Base-by-base conservation (phyloP, 1,140 invertebrate species). In the Drosophila oshimai region DNA sequence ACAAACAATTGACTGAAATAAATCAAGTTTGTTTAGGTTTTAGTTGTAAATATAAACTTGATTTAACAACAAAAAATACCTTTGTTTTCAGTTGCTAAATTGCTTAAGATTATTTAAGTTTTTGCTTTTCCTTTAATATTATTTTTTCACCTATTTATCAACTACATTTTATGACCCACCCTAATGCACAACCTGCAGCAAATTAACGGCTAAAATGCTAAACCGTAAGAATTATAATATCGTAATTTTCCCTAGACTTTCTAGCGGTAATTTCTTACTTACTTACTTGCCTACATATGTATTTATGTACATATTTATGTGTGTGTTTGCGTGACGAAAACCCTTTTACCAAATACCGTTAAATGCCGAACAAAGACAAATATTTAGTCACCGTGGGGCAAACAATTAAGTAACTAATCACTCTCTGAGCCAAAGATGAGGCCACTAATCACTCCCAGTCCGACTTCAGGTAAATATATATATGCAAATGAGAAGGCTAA, bases 401-500 rank as follows among this genome's bases (percentile, higher is more conserved):
- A 53, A 75, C 44, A 44, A 46, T 55, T 68, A 57, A 57, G 3
- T 60, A 72, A 79, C 76, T 74, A 84, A 60, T 75, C 36, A 61
- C 49, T 44, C 41, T 44, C 18, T 42, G 20, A 44, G 64, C 3
- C 5, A 10, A 24, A 45, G 20, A 33, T 33, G 46, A 49, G 54
- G 53, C 31, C 17, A 57, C 53, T 57, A 53, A 57, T 57, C 46
- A 57, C 46, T 57, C 46, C 22, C 6, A 12, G 24, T 18, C 50
- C 20, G 15, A 41, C 31, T 34, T 6, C 15, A 57, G 18, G 46
- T 33, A 7, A 53, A 33, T 33, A 33, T 37, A 49, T 5, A 26
- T 74, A 80, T 79, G 71, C 75, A 84, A 84, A 86, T 84, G 57
- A 68, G 68, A 53, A 79, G 62, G 46, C 75, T 31, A 72, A 84